Evolutionary conservation across 2,797 vertebrate species (phyloP).

Genomic region (Philypnodon macrostomus): DNA sequence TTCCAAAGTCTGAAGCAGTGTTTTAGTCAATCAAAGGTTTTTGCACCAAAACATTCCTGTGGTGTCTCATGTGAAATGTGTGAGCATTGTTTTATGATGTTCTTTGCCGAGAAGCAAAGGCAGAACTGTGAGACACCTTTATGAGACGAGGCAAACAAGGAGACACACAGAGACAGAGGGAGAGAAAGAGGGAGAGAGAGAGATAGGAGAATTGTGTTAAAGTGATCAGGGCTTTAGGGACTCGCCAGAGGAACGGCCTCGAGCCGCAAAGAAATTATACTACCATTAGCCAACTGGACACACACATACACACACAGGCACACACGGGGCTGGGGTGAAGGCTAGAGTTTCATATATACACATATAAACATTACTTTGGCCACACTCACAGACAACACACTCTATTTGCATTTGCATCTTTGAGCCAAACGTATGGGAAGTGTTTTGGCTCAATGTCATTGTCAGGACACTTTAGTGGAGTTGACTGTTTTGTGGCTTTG

Average conservation of each 20-base stretch:
- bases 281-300: conserved; percentile 76
- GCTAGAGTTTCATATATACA: conserved; percentile 66
- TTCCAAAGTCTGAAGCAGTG: conserved; percentile 18
- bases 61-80: conserved; percentile 56
- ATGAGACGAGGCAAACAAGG: conserved; percentile 34
- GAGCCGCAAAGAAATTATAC: conserved; percentile 72
- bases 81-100: conserved; percentile 36
- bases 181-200: conserved; percentile 5
- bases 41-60: conserved; percentile 53
- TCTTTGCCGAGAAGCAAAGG: conserved; percentile 22
- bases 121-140: conserved; percentile 31
- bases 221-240: conserved; percentile 80
- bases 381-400: conserved; percentile 48
- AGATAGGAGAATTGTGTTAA: conserved; percentile 70
- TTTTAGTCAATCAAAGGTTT: conserved; percentile 45
- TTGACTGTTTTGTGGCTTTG: conserved; percentile 37
- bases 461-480: conserved; percentile 34
- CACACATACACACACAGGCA: conserved; percentile 63
- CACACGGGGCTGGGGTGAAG: conserved; percentile 57
- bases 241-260: conserved; percentile 57
- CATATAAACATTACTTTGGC: conserved; percentile 47
- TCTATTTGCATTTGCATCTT: conserved; percentile 53
- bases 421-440: conserved; percentile 43
- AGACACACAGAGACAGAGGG: conserved; percentile 13
- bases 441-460: conserved; percentile 64